These are phyloP conservation scores for Ptilodon capucinus DNA, from an alignment of 2,888 invertebrate species.

Conservation along the genomic window DNA sequence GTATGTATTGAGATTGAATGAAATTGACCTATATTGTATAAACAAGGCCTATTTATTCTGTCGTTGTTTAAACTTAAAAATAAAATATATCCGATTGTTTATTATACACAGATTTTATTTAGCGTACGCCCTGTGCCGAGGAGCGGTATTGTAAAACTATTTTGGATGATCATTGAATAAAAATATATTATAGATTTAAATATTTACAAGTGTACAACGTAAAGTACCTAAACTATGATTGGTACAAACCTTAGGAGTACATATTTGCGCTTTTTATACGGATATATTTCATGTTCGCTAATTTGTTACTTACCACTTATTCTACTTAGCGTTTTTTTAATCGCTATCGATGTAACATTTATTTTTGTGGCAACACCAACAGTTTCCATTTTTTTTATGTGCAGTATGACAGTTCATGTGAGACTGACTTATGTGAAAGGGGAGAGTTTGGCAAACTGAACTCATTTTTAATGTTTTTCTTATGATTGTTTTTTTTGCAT, in stretches of 20 bases:
- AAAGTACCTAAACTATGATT: constrained; percentile 30
- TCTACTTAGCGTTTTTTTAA: constrained; percentile 32
- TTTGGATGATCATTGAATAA: constrained; percentile 15
- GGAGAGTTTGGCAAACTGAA: constrained; percentile 30
- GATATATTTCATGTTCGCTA: constrained; percentile 15
- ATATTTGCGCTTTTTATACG: constrained; percentile 41
- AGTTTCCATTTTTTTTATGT: constrained; percentile 39
- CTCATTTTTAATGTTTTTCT: constrained; percentile 26
- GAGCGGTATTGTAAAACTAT: constrained; percentile 27
- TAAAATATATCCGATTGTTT: constrained; percentile 32
- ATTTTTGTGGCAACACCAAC: constrained; percentile 55
- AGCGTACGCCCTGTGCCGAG: constrained; percentile 14
- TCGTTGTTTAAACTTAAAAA: constrained; percentile 42
- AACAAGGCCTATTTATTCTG: constrained; percentile 54
- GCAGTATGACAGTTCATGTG: constrained; percentile 55
- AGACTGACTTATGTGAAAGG: constrained; percentile 46
- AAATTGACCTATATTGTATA: constrained; percentile 32
- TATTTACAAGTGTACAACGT: constrained; percentile 34
- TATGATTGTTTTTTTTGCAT: constrained; percentile 33
- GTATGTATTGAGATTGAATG: constrained; percentile 33
- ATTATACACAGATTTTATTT: constrained; percentile 39
- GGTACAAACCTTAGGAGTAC: constrained; percentile 39
- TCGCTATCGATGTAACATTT: constrained; percentile 24
- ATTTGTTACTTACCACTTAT: constrained; percentile 13
- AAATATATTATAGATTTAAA: constrained; percentile 10